These are phyloP conservation scores for Larimichthys polyactis DNA, from an alignment of 2,113 vertebrate genomes.

Conservation along the genomic window DNA sequence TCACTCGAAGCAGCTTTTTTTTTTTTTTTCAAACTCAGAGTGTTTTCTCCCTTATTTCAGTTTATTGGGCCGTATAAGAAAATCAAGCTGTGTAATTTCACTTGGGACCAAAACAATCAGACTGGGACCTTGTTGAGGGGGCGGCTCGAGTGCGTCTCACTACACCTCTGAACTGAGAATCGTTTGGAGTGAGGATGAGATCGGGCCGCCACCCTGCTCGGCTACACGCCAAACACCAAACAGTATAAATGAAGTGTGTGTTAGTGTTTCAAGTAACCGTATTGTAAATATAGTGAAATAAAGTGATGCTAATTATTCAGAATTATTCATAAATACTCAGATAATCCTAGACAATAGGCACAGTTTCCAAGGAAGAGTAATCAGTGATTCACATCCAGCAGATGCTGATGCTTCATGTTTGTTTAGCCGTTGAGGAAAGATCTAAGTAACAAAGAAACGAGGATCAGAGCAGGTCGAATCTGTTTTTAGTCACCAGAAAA, in stretches of 20 bases:
- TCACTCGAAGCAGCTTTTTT: slow-evolving; percentile 31
- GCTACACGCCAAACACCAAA: background rate
- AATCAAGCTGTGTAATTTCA: slow-evolving; percentile 58
- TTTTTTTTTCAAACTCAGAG: slow-evolving; percentile 26
- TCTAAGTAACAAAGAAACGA: slow-evolving; percentile 24
- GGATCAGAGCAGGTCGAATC: background rate
- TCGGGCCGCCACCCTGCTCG: background rate
- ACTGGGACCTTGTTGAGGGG: slow-evolving; percentile 37
- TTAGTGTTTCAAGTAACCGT: background rate
- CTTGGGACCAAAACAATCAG: slow-evolving; percentile 57
- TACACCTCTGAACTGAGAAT: slow-evolving; percentile 14
- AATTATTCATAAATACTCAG: slow-evolving; percentile 34
- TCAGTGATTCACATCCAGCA: slow-evolving; percentile 60
- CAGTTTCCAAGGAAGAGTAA: slow-evolving; percentile 31
- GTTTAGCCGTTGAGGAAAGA: slow-evolving; percentile 44
- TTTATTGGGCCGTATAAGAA: slow-evolving; percentile 54
- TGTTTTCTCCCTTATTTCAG: slow-evolving; percentile 48
- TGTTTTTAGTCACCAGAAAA: slow-evolving; percentile 27
- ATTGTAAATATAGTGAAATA: slow-evolving; percentile 3
- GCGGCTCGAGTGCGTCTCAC: slow-evolving; percentile 6
- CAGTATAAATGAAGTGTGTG: background rate
- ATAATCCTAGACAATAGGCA: slow-evolving; percentile 43
- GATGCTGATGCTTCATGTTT: slow-evolving; percentile 58
- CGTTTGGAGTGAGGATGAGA: slow-evolving; percentile 7
- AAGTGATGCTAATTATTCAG: slow-evolving; percentile 33